Evolutionary conservation across 2,113 vertebrate genomes (phyloP).

Genomic region (Serilophus lunatus): DNA sequence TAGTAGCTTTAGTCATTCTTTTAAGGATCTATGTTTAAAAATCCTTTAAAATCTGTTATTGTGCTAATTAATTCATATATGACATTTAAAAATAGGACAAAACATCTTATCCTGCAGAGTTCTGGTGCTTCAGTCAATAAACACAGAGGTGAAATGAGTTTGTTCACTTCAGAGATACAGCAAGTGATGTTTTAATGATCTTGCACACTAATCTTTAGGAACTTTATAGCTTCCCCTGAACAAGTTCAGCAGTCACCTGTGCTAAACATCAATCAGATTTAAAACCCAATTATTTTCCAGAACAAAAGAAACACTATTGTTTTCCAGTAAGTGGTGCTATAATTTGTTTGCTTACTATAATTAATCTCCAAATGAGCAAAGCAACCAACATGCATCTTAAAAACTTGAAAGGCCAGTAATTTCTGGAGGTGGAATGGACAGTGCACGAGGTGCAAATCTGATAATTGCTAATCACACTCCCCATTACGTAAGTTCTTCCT

Average conservation of each 20-base stretch:
- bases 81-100: not conserved
- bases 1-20: not conserved
- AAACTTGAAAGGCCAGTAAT: not conserved
- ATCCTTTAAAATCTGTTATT: not conserved
- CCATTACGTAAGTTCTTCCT: rapidly evolving
- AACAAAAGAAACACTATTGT: not conserved
- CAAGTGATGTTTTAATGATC: not conserved
- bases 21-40: not conserved
- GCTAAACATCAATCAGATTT: not conserved
- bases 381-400: not conserved
- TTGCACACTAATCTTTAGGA: not conserved
- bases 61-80: not conserved
- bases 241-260: not conserved
- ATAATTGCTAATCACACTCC: not conserved
- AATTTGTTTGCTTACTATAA: not conserved
- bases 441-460: not conserved
- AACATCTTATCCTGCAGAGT: not conserved
- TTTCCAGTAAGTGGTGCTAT: not conserved
- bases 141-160: not conserved
- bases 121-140: not conserved
- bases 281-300: not conserved
- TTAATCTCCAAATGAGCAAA: not conserved
- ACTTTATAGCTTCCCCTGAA: not conserved
- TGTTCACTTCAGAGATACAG: not conserved
- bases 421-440: not conserved